Base-by-base conservation (phyloP, 2,797 vertebrate species). In the Thripadectes ignobilis region DNA sequence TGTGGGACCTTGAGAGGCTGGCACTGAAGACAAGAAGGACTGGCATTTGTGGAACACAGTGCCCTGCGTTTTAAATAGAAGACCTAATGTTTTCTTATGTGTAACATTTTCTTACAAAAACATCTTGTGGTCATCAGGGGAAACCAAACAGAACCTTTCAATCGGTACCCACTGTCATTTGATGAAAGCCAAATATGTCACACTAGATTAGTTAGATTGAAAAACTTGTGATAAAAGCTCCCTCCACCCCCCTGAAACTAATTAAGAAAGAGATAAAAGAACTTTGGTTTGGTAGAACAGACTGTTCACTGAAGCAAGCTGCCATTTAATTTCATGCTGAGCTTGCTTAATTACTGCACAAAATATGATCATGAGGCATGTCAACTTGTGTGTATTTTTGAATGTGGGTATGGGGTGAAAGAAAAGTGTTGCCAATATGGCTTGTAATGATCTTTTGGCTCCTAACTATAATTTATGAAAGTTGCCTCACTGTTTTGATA, bases 261-360 rank as follows among this genome's bases (percentile, higher is more conserved):
- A 98, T 98, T 98, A 98, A 97, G 94, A 94, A 96, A 93, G 87
- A 97, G 97, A 98, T 95, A 97, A 98, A 98, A 97, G 97, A 97
- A 97, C 92, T 96, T 91, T 92, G 88, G 95, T 97, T 94, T 91
- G 82, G 96, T 96, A 96, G 94, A 97, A 97, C 96, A 96, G 55
- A 76, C 93, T 95, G 96, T 93, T 98, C 97, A 97, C 46, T 97
- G 97, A 97, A 98, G 97, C 97, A 97, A 96, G 94, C 68, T 95
- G 94, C 95, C 96, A 96, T 97, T 97, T 97, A 96, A 98, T 98
- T 98, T 98, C 97, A 98, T 97, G 98, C 97, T 97, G 98, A 96
- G 96, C 75, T 98, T 98, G 97, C 97, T 98, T 98, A 98, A 98
- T 98, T 98, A 98, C 96, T 95, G 88, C 87, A 96, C 93, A 96